These are phyloP conservation scores for Zenarchopterus dispar DNA, from an alignment of 2,797 vertebrate genomes.

Conservation along the genomic window DNA sequence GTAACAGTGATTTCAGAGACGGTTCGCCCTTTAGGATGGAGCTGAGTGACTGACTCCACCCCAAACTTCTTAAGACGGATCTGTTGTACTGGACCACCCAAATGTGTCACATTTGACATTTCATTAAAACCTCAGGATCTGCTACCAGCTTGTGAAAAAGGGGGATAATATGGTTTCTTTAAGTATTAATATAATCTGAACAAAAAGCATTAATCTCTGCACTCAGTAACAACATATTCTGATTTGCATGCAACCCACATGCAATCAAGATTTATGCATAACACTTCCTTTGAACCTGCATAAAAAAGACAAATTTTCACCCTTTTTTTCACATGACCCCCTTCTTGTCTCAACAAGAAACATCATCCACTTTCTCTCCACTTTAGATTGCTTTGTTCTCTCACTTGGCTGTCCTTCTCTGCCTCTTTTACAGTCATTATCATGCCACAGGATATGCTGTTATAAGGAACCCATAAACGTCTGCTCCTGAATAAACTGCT, in stretches of 20 bases:
- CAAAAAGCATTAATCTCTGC: slow-evolving; percentile 35
- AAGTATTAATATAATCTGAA: slow-evolving; percentile 40
- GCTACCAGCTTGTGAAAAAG: not conserved
- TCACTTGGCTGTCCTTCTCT: slow-evolving; percentile 21
- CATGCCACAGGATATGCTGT: slow-evolving; percentile 58
- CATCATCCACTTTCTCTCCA: slow-evolving; percentile 30
- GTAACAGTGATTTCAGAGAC: no score
- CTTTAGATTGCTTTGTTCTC: slow-evolving; percentile 45
- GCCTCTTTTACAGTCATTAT: slow-evolving; percentile 57
- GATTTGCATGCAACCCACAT: slow-evolving; percentile 47
- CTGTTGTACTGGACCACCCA: no score
- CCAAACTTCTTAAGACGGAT: no score
- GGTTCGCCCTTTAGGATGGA: no score
- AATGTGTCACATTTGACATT: no score
- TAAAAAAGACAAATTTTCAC: slow-evolving; percentile 73
- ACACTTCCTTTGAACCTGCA: slow-evolving; percentile 62
- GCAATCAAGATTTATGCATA: slow-evolving; percentile 55
- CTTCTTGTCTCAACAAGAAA: slow-evolving; percentile 58
- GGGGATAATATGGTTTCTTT: slow-evolving; percentile 6
- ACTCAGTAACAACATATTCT: slow-evolving; percentile 47
- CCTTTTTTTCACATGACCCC: slow-evolving; percentile 58
- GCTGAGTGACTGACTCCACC: no score
- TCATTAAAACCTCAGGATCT: no score
- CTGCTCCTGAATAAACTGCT: slow-evolving; percentile 62
- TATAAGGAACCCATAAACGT: slow-evolving; percentile 55